A percentile compares a stretch with the other conserved stretches of the same genome.
These are phyloP conservation scores for Balanococcus diminutus DNA, from an alignment of 2,888 invertebrate genomes.

Conservation along the genomic window DNA sequence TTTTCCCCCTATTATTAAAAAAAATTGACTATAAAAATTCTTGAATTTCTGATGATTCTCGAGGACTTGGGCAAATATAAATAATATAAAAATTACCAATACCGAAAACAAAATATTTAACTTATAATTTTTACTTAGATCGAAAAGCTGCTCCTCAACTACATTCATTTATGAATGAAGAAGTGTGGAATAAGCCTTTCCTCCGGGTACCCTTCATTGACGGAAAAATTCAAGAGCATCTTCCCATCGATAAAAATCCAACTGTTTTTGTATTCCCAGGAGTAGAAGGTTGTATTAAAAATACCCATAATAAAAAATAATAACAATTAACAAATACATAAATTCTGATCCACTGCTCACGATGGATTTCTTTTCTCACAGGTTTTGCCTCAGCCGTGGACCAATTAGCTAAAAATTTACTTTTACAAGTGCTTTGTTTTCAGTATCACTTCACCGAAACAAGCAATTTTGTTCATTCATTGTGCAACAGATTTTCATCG, in stretches of 20 bases:
- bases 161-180: not conserved
- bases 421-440: not conserved
- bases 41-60: too few relatives aligned
- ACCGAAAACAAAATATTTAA: too few relatives aligned
- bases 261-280: constrained; percentile 1
- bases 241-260: not conserved
- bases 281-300: not conserved
- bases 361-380: not conserved
- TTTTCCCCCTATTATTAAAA: too few relatives aligned
- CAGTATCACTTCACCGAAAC: not conserved
- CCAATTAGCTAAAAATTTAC: not conserved
- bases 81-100: too few relatives aligned
- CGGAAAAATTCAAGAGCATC: not conserved
- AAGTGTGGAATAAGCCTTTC: not conserved
- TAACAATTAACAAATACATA: not conserved
- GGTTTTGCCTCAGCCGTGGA: not conserved
- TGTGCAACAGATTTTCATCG: not conserved
- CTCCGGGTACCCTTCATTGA: not conserved
- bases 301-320: not conserved
- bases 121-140: too few relatives aligned
- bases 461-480: not conserved
- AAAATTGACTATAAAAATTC: too few relatives aligned
- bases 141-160: not conserved
- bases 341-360: not conserved
- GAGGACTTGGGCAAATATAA: too few relatives aligned